Conservation (phyloP, 1,140 invertebrate species). For the Drosophila jambulina region DNA sequence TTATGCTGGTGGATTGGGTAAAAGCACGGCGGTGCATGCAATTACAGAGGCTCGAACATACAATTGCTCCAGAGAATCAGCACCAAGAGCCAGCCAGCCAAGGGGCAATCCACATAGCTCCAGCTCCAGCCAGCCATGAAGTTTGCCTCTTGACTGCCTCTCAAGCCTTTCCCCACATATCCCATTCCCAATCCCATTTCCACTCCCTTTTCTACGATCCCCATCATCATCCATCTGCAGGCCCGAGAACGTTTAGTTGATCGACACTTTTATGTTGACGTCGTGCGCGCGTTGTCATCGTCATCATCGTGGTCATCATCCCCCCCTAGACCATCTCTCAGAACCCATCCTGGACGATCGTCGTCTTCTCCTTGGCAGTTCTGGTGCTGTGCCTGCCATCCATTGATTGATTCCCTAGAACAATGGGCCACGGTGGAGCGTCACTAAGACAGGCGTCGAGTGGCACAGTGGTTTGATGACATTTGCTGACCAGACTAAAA, state of each 20-base stretch:
- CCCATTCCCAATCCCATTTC: conserved; percentile 3
- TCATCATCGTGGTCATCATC: conserved; percentile 57
- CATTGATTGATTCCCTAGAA: conserved; percentile 82
- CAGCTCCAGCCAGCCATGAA: conserved; percentile 71
- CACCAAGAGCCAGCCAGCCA: conserved; percentile 35
- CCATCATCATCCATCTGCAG: conserved; percentile 21
- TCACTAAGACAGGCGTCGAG: conserved; percentile 13
- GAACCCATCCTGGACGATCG: too few species aligned
- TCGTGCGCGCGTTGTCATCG: conserved; percentile 82
- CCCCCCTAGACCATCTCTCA: not conserved
- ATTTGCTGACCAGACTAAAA: too few species aligned
- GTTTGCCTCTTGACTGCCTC: conserved; percentile 74
- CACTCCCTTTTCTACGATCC: conserved; percentile 25
- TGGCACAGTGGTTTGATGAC: conserved; percentile 33
- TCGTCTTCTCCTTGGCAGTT: conserved; percentile 61
- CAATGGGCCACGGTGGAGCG: conserved; percentile 61
- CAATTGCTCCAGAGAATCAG: conserved; percentile 74
- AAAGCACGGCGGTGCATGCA: conserved; percentile 72
- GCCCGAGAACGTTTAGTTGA: conserved; percentile 79
- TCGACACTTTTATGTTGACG: conserved; percentile 83
- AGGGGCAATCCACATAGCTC: conserved; percentile 23
- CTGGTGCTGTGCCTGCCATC: conserved; percentile 74
- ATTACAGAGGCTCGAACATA: conserved; percentile 74
- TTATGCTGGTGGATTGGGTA: conserved; percentile 14
- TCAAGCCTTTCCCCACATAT: conserved; percentile 23